Evolutionary conservation across 2,113 vertebrate genomes (phyloP).

Genomic region (Tragulus kanchil): DNA sequence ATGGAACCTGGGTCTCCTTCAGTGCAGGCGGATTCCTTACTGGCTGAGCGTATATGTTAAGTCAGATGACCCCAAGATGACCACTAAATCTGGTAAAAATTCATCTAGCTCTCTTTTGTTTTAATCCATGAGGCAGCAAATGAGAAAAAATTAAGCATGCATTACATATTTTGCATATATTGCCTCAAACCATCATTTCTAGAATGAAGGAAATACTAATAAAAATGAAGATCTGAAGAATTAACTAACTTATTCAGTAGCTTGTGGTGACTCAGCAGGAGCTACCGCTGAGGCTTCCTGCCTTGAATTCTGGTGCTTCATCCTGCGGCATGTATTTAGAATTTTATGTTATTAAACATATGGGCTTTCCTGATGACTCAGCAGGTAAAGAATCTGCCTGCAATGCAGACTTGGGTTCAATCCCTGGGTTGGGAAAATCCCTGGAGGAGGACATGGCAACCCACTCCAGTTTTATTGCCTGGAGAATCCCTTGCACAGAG

Average conservation of each 20-base stretch:
- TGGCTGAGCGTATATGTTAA: background rate
- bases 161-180: conserved; percentile 1
- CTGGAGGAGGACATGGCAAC: background rate
- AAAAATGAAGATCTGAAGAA: background rate
- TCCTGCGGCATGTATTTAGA: background rate
- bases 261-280: background rate
- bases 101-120: background rate
- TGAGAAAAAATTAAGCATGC: conserved; percentile 28
- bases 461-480: background rate
- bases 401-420: background rate
- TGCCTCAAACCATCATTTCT: background rate
- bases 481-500: background rate
- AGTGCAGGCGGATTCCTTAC: background rate
- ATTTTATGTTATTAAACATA: background rate
- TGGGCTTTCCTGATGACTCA: background rate
- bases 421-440: background rate
- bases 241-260: background rate
- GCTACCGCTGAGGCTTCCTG: background rate
- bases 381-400: background rate
- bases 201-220: background rate
- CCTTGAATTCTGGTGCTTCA: background rate
- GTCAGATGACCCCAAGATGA: background rate
- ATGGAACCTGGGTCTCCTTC: background rate
- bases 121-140: background rate
- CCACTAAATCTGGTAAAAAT: background rate